A percentile compares a stretch with the other conserved stretches of the same genome.
These are phyloP conservation scores for Ditylenchus dipsaci DNA, from an alignment of 1,140 invertebrate species.

Conservation along the genomic window DNA sequence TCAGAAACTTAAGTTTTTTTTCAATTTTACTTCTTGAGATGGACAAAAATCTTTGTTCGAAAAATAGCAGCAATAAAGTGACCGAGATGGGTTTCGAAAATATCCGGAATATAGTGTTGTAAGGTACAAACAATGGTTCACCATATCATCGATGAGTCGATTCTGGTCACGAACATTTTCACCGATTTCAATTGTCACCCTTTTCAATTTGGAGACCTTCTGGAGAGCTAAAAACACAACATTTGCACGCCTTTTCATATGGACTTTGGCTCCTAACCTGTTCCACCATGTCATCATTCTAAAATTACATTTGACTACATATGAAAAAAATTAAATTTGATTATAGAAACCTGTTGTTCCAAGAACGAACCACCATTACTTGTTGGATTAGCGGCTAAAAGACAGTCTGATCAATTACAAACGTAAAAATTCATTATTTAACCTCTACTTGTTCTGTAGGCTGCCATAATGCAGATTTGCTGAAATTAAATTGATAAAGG, in stretches of 20 bases:
- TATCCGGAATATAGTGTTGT: too few relatives aligned
- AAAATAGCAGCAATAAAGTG: too few relatives aligned
- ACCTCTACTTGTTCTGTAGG: slow-evolving; percentile 41
- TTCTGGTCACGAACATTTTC: slow-evolving; percentile 57
- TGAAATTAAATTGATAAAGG: too few relatives aligned
- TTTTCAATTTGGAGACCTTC: slow-evolving; percentile 45
- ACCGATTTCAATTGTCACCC: slow-evolving; percentile 52
- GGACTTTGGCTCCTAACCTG: too few relatives aligned
- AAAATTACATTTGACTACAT: slow-evolving; percentile 39
- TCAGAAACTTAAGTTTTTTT: too few relatives aligned
- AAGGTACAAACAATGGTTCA: slow-evolving; percentile 13
- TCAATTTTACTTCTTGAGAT: too few relatives aligned
- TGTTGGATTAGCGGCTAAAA: slow-evolving; percentile 15
- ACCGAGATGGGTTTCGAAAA: too few relatives aligned
- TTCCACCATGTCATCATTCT: slow-evolving; percentile 51
- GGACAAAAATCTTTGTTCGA: too few relatives aligned
- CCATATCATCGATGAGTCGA: slow-evolving; percentile 47
- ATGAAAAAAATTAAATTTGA: neutral
- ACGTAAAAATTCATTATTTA: neutral
- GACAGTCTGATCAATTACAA: neutral
- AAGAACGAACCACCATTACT: slow-evolving; percentile 6
- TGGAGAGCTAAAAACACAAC: slow-evolving; percentile 18
- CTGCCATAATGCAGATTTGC: slow-evolving; percentile 8
- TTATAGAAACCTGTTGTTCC: neutral
- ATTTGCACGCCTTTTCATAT: too few relatives aligned